These are phyloP conservation scores for Ovis canadensis DNA, from an alignment of 2,113 vertebrate species.

Conservation along the genomic window DNA sequence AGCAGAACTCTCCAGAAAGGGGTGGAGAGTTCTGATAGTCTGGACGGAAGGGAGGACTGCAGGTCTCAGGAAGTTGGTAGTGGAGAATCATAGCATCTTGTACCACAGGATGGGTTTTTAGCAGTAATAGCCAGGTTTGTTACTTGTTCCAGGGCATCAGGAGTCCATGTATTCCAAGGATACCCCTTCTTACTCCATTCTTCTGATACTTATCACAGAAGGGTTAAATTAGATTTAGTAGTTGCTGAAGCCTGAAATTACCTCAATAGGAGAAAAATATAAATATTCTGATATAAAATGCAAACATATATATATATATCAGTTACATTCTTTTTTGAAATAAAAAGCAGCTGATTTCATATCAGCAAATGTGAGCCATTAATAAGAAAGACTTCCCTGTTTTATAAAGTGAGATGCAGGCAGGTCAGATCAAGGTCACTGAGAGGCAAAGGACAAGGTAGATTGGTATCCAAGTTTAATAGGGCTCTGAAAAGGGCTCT, in stretches of 20 bases:
- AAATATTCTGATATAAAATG: not conserved
- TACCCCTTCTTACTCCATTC: no score
- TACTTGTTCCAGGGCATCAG: not conserved
- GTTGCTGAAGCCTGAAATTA: not conserved
- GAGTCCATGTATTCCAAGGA: not conserved
- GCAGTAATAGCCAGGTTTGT: not conserved
- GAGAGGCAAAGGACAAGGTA: not conserved
- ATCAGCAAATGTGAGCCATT: not conserved
- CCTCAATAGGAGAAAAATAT: not conserved
- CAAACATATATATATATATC: not conserved
- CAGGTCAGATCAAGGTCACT: not conserved
- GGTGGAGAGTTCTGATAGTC: not conserved
- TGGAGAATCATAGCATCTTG: not conserved
- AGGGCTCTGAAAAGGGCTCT: not conserved
- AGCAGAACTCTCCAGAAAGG: not conserved
- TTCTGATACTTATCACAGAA: not conserved
- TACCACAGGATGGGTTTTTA: not conserved
- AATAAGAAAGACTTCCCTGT: not conserved
- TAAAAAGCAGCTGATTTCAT: not conserved
- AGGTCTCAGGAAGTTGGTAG: not conserved
- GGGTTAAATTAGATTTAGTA: not conserved
- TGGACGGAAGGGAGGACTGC: not conserved
- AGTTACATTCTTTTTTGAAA: not conserved
- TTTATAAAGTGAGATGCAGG: not conserved
- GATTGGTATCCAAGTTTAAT: not conserved